A percentile compares a stretch with the other conserved stretches of the same genome.
Conservation (phyloP, 1,140 invertebrate genomes). For the Diuraphis noxia region DNA sequence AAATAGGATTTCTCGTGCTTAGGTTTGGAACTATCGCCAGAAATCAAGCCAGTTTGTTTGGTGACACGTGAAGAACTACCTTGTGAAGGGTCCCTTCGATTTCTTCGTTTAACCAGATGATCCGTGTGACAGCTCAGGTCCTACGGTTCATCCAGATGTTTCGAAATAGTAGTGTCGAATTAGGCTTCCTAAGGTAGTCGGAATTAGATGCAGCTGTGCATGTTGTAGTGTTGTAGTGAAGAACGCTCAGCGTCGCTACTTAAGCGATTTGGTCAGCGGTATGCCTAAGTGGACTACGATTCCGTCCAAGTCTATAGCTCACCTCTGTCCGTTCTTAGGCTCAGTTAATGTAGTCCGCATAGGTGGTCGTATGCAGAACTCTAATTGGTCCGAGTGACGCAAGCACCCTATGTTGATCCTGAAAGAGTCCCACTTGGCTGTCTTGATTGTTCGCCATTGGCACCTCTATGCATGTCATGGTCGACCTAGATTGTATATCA, state of each 20-base stretch:
- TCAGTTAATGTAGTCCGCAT: slow-evolving; percentile 54
- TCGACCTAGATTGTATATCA: slow-evolving; percentile 56
- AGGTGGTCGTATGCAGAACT: slow-evolving; percentile 52
- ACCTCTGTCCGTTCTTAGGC: neutral
- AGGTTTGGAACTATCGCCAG: neutral
- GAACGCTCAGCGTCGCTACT: too few relatives aligned
- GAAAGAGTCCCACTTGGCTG: slow-evolving; percentile 57
- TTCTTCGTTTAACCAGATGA: neutral
- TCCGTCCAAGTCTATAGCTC: neutral
- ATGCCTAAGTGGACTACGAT: too few relatives aligned
- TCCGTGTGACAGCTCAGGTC: neutral
- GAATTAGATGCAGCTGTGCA: neutral
- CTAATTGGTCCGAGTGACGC: slow-evolving; percentile 3
- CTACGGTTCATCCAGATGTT: neutral
- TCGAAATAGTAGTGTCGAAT: neutral
- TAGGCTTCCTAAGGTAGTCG: neutral
- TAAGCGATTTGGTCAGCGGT: neutral
- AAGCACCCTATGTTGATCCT: slow-evolving; percentile 55
- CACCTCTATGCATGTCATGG: slow-evolving; percentile 58
- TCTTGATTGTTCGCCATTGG: slow-evolving; percentile 58
- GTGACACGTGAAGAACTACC: neutral
- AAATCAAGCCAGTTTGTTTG: neutral
- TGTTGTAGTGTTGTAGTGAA: too few relatives aligned
- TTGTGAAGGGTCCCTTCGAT: neutral
- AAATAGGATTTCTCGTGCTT: neutral